phyloP scores from a whole-genome alignment of 2,797 vertebrate genomes.

The Adrianichthys oophorus region DNA sequence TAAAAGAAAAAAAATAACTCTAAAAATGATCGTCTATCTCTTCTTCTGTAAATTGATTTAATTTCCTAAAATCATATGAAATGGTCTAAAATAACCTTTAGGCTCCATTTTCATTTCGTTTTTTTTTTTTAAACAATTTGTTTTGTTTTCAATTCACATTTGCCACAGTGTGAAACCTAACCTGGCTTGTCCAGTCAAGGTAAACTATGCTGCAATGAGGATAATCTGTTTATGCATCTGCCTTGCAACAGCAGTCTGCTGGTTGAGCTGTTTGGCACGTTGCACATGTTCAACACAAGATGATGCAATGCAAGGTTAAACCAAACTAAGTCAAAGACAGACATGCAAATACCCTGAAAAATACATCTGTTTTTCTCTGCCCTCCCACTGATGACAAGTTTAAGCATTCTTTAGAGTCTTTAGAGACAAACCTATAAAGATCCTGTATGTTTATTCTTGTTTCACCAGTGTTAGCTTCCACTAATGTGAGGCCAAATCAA shows the following conservation, averaged over 20 bases:
- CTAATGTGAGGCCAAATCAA: constrained; percentile 9
- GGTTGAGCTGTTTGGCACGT: background rate
- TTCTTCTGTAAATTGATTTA: too few relatives aligned
- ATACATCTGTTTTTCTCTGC: constrained; percentile 24
- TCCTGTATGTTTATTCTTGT: constrained; percentile 38
- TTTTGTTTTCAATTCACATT: too few relatives aligned
- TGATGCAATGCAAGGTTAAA: constrained; percentile 9
- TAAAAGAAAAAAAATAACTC: too few relatives aligned
- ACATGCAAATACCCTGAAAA: constrained; percentile 17
- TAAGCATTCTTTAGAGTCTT: constrained; percentile 26
- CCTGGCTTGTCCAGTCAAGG: background rate
- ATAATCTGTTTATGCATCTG: constrained; percentile 2
- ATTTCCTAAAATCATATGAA: too few relatives aligned
- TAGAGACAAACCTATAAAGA: constrained; percentile 31
- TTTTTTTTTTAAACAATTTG: too few relatives aligned
- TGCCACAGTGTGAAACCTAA: background rate
- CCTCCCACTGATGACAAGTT: constrained; percentile 22
- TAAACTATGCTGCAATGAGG: background rate
- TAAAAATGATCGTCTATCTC: too few relatives aligned
- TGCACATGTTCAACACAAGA: constrained; percentile 4
- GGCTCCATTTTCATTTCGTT: too few relatives aligned
- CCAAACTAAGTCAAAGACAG: constrained; percentile 17
- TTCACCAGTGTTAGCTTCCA: constrained; percentile 40
- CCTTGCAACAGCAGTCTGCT: background rate
- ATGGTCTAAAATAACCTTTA: too few relatives aligned